These are phyloP conservation scores for Drosophila pseudotalamancana DNA, from an alignment of 2,888 invertebrate genomes.

Conservation along the genomic window DNA sequence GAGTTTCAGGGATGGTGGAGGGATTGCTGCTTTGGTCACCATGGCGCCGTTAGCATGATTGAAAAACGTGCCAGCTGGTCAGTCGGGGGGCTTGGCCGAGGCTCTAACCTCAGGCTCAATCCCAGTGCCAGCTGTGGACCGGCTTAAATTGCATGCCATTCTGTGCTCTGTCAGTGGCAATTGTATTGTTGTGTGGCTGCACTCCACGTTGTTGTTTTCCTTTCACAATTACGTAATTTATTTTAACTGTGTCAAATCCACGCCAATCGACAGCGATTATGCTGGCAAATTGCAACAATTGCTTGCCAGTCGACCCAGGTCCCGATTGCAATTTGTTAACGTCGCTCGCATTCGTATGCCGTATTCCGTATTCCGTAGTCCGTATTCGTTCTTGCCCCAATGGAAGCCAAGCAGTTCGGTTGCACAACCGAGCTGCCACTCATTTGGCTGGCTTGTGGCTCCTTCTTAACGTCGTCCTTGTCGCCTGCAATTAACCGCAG, in stretches of 20 bases:
- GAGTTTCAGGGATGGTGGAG: not conserved
- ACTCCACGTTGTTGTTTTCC: conserved; percentile 26
- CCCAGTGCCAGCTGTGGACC: conserved; percentile 35
- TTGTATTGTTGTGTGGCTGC: conserved; percentile 57
- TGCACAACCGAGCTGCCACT: conserved; percentile 37
- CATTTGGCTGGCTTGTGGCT: conserved; percentile 44
- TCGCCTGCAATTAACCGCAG: conserved; percentile 74
- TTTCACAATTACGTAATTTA: conserved; percentile 79
- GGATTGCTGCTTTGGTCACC: conserved; percentile 45
- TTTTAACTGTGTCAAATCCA: conserved; percentile 81
- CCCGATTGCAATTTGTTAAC: conserved; percentile 72
- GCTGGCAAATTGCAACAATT: conserved; percentile 78
- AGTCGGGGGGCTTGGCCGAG: conserved; percentile 4
- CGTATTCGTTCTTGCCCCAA: conserved; percentile 27
- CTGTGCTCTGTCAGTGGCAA: conserved; percentile 58
- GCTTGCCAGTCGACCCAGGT: conserved; percentile 32
- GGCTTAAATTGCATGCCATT: conserved; percentile 72
- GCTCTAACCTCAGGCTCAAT: conserved; percentile 40
- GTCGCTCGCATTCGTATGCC: conserved; percentile 69
- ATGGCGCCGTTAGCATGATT: conserved; percentile 74
- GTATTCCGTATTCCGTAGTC: no score
- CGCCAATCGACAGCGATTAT: conserved; percentile 78
- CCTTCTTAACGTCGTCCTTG: not conserved
- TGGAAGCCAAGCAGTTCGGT: not conserved
- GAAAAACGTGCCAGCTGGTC: conserved; percentile 66